Percentiles rank a stretch among this genome's conserved stretches.
Evolutionary conservation across 2,113 vertebrate species (phyloP).

Genomic region (Nerophis ophidion): DNA sequence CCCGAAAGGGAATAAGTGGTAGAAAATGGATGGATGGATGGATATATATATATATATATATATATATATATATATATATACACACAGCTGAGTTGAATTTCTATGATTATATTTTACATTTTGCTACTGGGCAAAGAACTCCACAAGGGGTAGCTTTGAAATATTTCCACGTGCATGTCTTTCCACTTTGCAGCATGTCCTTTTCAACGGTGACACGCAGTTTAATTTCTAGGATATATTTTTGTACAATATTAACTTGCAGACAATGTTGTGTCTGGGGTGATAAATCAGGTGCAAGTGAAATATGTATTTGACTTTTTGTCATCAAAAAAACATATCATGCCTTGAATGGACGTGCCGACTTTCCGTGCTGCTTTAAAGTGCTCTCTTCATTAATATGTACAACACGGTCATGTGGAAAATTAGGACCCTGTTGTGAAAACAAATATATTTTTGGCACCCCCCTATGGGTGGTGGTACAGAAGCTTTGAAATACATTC

Average conservation of each 20-base stretch:
- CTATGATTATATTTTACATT: neutral
- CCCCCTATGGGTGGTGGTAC: no score
- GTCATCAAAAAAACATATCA: neutral
- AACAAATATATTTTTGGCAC: no score
- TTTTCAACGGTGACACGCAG: neutral
- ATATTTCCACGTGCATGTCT: neutral
- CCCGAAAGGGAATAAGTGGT: no score
- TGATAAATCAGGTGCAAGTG: neutral
- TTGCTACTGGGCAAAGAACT: neutral
- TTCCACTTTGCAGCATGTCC: neutral
- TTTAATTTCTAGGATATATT: neutral
- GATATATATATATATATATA: no score
- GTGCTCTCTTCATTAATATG: slow-evolving; percentile 1
- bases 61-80: no score
- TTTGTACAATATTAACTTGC: neutral
- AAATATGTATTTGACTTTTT: neutral
- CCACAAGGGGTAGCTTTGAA: neutral
- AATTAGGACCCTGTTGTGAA: no score
- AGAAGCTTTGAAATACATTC: no score
- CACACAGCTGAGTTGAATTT: neutral
- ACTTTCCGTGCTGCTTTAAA: neutral
- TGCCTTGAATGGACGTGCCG: neutral
- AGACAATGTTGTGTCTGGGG: neutral
- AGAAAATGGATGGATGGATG: no score
- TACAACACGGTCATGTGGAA: neutral